These are phyloP conservation scores for Neomicropteryx cornuta DNA, from an alignment of 1,140 invertebrate species.

Conservation along the genomic window DNA sequence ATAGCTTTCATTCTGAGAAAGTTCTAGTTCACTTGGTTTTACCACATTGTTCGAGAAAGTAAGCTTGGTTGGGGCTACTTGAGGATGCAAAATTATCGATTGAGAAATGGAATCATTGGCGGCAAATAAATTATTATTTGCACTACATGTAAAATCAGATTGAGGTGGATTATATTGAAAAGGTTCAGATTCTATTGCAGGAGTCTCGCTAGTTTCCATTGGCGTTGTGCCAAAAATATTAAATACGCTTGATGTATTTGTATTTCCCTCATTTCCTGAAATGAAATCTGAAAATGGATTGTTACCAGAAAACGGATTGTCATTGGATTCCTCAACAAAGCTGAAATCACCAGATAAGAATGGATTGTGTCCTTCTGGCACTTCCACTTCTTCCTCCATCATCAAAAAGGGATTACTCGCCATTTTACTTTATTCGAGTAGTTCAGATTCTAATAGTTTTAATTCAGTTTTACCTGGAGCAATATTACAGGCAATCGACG, in stretches of 20 bases:
- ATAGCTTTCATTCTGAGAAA: conserved; percentile 21
- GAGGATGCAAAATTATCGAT: too few relatives aligned
- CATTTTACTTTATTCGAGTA: conserved; percentile 43
- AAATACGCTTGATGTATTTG: conserved; percentile 31
- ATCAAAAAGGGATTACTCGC: conserved; percentile 71
- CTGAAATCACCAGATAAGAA: conserved; percentile 52
- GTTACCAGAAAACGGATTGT: conserved; percentile 48
- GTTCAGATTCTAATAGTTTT: conserved; percentile 62
- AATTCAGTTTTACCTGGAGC: conserved; percentile 66
- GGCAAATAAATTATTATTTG: too few relatives aligned
- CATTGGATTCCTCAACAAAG: conserved; percentile 24
- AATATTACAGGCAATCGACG: conserved; percentile 62
- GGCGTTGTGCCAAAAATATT: conserved; percentile 31
- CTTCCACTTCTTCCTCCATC: conserved; percentile 43
- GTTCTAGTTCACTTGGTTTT: not conserved
- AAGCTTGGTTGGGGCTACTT: too few relatives aligned
- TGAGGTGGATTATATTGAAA: too few relatives aligned
- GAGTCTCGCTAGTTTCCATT: too few relatives aligned
- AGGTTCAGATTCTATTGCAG: too few relatives aligned
- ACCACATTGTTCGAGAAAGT: too few relatives aligned
- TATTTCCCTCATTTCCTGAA: conserved; percentile 34
- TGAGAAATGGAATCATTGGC: too few relatives aligned
- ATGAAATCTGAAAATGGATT: conserved; percentile 54
- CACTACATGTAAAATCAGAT: too few relatives aligned
- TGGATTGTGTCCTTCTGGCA: conserved; percentile 51